A percentile compares a stretch with the other conserved stretches of the same genome.
Evolutionary conservation across 1,140 invertebrate genomes (phyloP).

Genomic region (Brachionus koreanus): DNA sequence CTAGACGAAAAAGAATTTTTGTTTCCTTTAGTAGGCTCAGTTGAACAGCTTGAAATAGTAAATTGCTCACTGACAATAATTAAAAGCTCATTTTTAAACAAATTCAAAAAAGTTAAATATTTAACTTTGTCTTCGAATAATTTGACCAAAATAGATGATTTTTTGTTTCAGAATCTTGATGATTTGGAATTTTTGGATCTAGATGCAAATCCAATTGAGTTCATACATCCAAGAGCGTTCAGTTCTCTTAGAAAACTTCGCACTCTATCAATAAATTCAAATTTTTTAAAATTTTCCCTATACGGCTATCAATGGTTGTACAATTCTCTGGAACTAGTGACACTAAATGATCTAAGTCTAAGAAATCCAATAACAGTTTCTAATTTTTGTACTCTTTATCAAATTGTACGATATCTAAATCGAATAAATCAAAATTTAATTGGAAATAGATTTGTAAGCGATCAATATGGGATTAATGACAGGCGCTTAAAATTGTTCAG

Average conservation of each 20-base stretch:
- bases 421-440: neutral
- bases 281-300: neutral
- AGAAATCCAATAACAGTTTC: neutral
- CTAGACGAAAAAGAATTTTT: neutral
- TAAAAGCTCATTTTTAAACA: neutral
- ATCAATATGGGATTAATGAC: neutral
- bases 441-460: neutral
- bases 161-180: neutral
- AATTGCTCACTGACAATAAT: neutral
- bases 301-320: neutral
- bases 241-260: neutral
- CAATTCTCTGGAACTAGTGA: neutral
- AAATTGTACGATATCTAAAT: neutral
- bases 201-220: neutral
- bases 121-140: neutral
- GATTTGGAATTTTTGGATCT: neutral
- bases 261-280: neutral
- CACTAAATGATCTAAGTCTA: neutral
- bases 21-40: neutral
- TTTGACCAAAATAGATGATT: neutral
- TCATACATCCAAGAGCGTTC: neutral
- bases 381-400: neutral
- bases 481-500: neutral
- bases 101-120: neutral
- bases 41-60: neutral